phyloP scores from a whole-genome alignment of 2,113 vertebrate genomes.

The Aleadryas rufinucha region DNA sequence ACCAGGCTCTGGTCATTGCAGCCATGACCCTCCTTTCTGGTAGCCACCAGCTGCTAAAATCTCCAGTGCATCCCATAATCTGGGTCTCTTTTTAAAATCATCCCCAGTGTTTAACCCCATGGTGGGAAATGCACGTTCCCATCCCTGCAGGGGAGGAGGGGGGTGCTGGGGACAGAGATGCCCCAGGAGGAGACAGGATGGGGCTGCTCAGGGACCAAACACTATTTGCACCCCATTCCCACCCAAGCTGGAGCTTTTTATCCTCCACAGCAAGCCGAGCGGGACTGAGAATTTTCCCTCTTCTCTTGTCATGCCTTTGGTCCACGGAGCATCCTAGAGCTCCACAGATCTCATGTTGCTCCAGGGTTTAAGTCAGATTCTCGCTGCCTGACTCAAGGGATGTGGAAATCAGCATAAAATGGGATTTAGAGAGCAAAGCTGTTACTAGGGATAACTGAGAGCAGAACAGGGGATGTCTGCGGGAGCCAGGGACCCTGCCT shows the following conservation, averaged over 20 bases:
- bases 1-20: background rate
- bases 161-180: background rate
- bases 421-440: conserved; percentile 36
- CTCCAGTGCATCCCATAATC: background rate
- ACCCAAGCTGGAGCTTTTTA: background rate
- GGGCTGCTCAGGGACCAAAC: background rate
- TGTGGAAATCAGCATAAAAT: conserved; percentile 30
- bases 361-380: conserved; percentile 1
- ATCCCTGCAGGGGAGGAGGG: background rate
- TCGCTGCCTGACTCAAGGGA: conserved; percentile 8
- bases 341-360: background rate
- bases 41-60: background rate
- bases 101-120: fast-evolving
- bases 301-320: background rate
- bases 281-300: background rate
- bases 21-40: background rate
- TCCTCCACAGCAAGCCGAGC: background rate
- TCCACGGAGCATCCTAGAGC: background rate
- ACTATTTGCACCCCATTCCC: background rate
- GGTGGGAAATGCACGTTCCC: fast-evolving
- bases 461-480: background rate
- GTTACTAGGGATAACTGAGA: background rate
- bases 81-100: background rate
- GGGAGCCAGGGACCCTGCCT: fast-evolving
- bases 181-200: background rate